Base-by-base conservation (phyloP, 2,797 vertebrate genomes). In the Pangasius mekongensis region DNA sequence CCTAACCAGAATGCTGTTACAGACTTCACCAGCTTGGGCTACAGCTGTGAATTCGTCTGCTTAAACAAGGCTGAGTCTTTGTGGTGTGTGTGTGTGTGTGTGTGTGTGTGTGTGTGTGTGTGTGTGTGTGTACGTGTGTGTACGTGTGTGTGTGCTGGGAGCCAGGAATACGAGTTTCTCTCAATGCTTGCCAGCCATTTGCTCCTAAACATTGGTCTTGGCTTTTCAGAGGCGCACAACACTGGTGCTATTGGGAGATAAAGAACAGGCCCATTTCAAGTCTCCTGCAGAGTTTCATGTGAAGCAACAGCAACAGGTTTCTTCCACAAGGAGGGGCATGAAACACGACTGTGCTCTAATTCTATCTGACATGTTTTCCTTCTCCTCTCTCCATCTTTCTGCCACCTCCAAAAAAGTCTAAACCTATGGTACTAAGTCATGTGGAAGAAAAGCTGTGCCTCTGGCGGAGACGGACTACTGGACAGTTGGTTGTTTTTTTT, bases 341-440 rank as follows among this genome's bases (percentile, higher is more conserved):
- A 95, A 96, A 96, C 94, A 93, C 90, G 88, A 84, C 93, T 88
- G 83, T 87, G 73, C 90, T 94, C 93, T 95, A 96, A 96, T 95
- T 95, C 95, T 93, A 91, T 92, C 91, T 94, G 95, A 96, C 94
- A 91, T 94, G 92, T 95, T 94, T 94, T 95, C 87, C 87, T 91
- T 90, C 76, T 83, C 49, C 84, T 30, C 14, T 2, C 64, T 74
- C 85, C 78, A 64, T 43, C 67, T 69, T 84, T 58, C 78, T 92
- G 89, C 93, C 92, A 92, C 89, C 93, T 89, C 60, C 47, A 20
- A 10, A 60, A 77, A 73, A 74, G 54, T 66, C 64, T 24, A 86
- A 86, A 76, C 78, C 62, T 84, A 64, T 16, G 22, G 83, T 87
- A 43, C 43, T 76, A 81, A 60, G 81, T 71, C 54, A 74, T 58